These are phyloP conservation scores for Microplitis demolitor DNA, from an alignment of 1,140 invertebrate species.

Conservation along the genomic window DNA sequence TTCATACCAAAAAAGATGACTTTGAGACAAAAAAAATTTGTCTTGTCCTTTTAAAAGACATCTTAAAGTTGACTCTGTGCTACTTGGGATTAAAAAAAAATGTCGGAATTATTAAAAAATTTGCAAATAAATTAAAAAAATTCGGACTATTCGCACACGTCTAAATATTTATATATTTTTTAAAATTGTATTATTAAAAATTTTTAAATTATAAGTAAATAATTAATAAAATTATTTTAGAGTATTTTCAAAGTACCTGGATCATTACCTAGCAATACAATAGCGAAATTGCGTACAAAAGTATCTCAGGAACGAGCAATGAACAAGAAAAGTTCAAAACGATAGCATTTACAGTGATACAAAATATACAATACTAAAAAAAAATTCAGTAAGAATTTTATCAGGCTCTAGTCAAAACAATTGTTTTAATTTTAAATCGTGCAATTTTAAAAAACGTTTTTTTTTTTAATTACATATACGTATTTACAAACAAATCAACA, in stretches of 20 bases:
- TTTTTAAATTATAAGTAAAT: no score
- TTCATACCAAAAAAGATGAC: no score
- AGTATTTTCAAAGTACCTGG: slow-evolving; percentile 80
- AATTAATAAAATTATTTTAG: slow-evolving; percentile 61
- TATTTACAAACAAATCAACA: background rate
- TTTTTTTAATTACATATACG: slow-evolving; percentile 14
- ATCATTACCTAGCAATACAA: slow-evolving; percentile 69
- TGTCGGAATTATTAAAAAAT: no score
- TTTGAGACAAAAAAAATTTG: no score
- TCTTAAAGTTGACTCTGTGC: no score
- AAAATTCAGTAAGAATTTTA: slow-evolving; percentile 3
- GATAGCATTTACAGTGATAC: slow-evolving; percentile 44
- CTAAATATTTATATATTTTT: no score
- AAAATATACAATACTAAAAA: no score
- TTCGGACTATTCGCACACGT: no score
- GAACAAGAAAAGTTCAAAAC: slow-evolving; percentile 48
- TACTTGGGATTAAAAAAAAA: no score
- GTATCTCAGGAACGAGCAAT: slow-evolving; percentile 62
- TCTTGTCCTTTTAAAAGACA: no score
- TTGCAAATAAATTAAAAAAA: no score
- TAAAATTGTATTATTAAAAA: no score
- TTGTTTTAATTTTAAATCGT: slow-evolving; percentile 31
- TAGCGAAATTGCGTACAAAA: slow-evolving; percentile 68
- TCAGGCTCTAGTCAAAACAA: slow-evolving; percentile 46
- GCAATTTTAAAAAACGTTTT: slow-evolving; percentile 21